Base-by-base conservation (phyloP, 1,140 invertebrate species). In the Adoxophyes honmai region DNA sequence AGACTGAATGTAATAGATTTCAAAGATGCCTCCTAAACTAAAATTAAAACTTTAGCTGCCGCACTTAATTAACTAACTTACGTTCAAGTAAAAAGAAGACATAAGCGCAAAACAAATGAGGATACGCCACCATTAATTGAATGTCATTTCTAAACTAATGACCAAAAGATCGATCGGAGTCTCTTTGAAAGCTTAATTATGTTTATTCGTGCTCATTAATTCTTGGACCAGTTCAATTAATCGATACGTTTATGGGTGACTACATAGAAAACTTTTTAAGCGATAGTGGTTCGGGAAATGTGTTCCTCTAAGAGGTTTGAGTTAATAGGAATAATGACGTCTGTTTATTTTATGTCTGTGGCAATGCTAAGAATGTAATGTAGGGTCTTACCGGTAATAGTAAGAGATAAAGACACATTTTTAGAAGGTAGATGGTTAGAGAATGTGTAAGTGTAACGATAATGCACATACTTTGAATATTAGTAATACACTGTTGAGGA, bases 121-220 rank as follows among this genome's bases (percentile, higher is more conserved):
- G 39, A 16, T 15, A 37, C 55, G 55, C 15, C 15, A 55, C 65
- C 64, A 82, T 73, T 75, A 85, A 84, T 80, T 76, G 70, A 75
- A 73, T 78, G 72, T 78, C 68, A 81, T 75, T 81, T 68, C 59
- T 58, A 73, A 79, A 71, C 67, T 74, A 78, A 77, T 78, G 66
- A 66, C 55, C 55, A 55, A 60, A 59, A 74, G 70, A 78, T 74
- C 70, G 70, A 78, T 78, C 82, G 80, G 75, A 70, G 57, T 11
- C 55, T 69, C 71, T 83, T 83, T 79, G 71, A 79, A 74, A 79
- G 74, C 72, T 80, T 83, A 83, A 84, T 84, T 82, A 82, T 84
- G 75, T 84, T 84, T 81, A 79, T 83, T 67, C 61, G 68, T 60
- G 75, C 61, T 70, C 79, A 83, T 86, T 82, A 81, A 77, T 66